Evolutionary conservation across 2,113 vertebrate species (phyloP), one percentile per base, ranked within the genome.

Genomic region (Apeltes quadracus): DNA sequence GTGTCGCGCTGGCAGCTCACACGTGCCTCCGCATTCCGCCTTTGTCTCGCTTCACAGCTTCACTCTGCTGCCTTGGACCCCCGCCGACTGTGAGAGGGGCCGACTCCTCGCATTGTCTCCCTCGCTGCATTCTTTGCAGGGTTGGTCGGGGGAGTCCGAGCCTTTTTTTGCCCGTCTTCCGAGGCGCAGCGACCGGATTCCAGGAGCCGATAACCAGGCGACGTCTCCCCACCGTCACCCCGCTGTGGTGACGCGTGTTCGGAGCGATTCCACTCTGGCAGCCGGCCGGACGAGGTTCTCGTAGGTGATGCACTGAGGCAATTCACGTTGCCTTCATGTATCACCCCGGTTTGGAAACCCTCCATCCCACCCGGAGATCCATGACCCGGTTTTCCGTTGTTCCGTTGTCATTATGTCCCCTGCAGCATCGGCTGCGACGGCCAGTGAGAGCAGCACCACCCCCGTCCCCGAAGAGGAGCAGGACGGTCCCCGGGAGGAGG

Each of bases 401-500:
- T 58, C 64, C 76, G 48, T 34, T 67, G 59, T 73, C 88, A 91
- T 18, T 87, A 94, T 94, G 93, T 93, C 91, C 85, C 91, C 91
- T 75, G 92, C 91, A 79, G 51, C 51, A 27, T 93, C 91, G 69
- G 91, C 90, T 77, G 88, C 91, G 10, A 75, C 90, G 41, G 89
- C 86, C 73, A 89, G 90, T 85, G 91, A 92, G n/a, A 89, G 92
- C 88, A 88, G 86, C 88, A 88, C 78, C 72, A 72, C 81, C 78
- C 63, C 89, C 13, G 87, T 88, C 43, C 89, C 91, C 61, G 90
- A 91, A 32, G 89, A 92, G 72, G 91, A 91, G 70, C 18, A 87
- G 38, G 90, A 91, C 62, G 92, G 78, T 70, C 86, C 88, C 55
- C 76, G 91, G 34, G 91, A 93, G 58, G 92, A 94, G 92, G 93